phyloP scores from a whole-genome alignment of 2,797 vertebrate genomes.

The Myiotriccus ornatus region DNA sequence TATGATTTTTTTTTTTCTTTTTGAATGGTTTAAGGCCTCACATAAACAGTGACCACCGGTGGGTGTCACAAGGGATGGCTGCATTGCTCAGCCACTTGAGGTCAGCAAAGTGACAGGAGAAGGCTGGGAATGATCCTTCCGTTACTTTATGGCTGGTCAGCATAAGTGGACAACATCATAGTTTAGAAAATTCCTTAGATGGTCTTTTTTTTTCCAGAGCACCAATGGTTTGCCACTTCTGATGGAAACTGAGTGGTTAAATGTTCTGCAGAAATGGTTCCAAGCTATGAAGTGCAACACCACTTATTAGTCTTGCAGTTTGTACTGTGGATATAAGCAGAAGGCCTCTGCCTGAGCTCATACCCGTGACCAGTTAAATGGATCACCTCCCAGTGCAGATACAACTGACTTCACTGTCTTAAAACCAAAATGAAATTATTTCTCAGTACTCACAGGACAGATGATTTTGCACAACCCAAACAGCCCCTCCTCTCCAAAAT shows the following conservation, averaged over 20 bases:
- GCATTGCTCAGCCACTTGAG: constrained; percentile 31
- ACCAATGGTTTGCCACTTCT: not conserved
- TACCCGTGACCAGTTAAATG: not conserved
- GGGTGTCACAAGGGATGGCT: not conserved
- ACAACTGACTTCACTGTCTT: not conserved
- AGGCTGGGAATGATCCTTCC: not conserved
- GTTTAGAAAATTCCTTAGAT: not conserved
- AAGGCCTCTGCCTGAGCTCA: not conserved
- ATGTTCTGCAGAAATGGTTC: not conserved
- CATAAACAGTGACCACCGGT: not conserved
- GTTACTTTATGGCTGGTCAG: not conserved
- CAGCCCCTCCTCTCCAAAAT: not conserved
- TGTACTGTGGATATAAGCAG: not conserved
- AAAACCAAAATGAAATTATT: not conserved
- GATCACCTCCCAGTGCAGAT: not conserved
- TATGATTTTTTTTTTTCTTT: not conserved
- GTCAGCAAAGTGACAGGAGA: constrained; percentile 33
- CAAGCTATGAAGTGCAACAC: not conserved
- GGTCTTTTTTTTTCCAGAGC: not conserved
- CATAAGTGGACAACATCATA: not conserved
- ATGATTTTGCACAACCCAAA: not conserved
- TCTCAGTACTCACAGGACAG: not conserved
- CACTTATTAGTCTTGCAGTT: not conserved
- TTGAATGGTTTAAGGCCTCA: not conserved
- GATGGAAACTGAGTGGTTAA: not conserved